phyloP scores from a whole-genome alignment of 2,888 invertebrate species.

The Copidosoma aretas region DNA sequence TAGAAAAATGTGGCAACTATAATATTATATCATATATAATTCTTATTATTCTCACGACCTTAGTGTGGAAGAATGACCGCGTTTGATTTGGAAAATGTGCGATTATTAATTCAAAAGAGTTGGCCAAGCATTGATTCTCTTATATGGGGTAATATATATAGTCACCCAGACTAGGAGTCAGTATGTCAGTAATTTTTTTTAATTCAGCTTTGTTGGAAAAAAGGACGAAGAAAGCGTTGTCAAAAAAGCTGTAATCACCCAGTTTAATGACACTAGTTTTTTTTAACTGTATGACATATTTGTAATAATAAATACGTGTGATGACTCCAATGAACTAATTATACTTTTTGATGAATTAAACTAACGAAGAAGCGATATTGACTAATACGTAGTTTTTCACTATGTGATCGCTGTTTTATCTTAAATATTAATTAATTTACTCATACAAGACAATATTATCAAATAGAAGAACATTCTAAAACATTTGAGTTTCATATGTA shows the following conservation, averaged over 20 bases:
- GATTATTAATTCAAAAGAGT: slow-evolving; percentile 17
- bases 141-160: no score
- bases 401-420: slow-evolving; percentile 19
- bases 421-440: slow-evolving; percentile 20
- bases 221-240: no score
- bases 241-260: no score
- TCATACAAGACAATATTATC: slow-evolving; percentile 21
- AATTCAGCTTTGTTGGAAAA: no score
- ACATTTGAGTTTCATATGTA: slow-evolving; percentile 5
- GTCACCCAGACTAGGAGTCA: no score
- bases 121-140: no score
- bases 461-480: slow-evolving; percentile 13
- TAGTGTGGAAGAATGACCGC: neutral
- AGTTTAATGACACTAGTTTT: no score
- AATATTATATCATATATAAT: neutral
- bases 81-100: slow-evolving; percentile 9
- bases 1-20: slow-evolving; percentile 10
- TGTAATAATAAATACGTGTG: no score
- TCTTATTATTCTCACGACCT: neutral
- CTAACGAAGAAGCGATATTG: slow-evolving; percentile 3
- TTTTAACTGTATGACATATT: neutral
- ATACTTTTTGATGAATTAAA: slow-evolving; percentile 30
- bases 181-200: no score
- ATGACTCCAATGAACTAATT: no score
- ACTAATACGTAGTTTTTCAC: slow-evolving; percentile 4